Base-by-base conservation (phyloP, 2,888 invertebrate species). In the Torymus auratus region DNA sequence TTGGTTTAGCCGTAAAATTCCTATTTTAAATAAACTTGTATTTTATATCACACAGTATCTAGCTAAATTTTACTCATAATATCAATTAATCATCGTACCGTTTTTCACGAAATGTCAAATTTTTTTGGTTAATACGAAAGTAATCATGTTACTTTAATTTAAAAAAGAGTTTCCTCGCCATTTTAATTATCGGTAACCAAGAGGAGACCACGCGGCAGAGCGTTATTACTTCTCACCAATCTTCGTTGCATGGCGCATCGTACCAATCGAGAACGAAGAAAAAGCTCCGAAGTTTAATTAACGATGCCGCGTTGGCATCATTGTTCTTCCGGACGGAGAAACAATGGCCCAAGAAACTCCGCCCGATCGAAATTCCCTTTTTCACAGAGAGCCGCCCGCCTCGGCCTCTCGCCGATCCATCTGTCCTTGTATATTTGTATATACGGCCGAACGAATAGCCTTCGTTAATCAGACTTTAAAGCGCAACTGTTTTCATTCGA, bases 311-410 rank as follows among this genome's bases (percentile, higher is more conserved):
- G 60, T 50, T 15, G 77, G 70, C 64, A 64, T 77, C 77, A 77
- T 77, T 77, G 77, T 77, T 77, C 77, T 77, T 77, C 64, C 70
- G 62, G 41, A 41, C 15, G 62, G 17, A 56, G 70, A 77, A 77
- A 77, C 77, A 77, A 77, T 77, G 64, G 77, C 12, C 61, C 55
- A 41, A 62, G 62, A 55, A 69, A 69, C 70, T 77, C 77, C 60
- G 68, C 62, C 69, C 64, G 70, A 77, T 77, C 77, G 70, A 77
- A 70, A 77, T 64, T 64, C 77, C 64, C 64, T 77, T 77, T 77
- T 77, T 77, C 77, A 23, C 50, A 41, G 41, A 41, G 7, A 7
- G 41, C 41, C 52, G 23, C 12, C 50, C 64, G 50, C 20, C 64
- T 53, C 60, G 23, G 20, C 61, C 75, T 15, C 56, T 52, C 23